Evolutionary conservation across 2,797 vertebrate genomes (phyloP).

Genomic region (Sorex maritimensis): DNA sequence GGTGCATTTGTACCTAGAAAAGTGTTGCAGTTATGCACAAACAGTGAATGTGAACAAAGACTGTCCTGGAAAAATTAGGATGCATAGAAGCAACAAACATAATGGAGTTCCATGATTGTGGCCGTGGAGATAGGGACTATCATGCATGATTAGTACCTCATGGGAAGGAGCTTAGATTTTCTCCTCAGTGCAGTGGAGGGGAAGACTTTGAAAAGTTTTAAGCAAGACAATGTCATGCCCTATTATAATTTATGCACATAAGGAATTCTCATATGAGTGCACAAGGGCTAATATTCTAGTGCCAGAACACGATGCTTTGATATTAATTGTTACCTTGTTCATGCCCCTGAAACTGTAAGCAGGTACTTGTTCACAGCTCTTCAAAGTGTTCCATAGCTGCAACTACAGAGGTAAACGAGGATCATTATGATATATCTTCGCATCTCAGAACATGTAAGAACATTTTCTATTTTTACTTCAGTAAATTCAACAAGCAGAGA

Average conservation of each 20-base stretch:
- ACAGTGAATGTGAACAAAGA: neutral
- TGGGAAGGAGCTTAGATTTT: neutral
- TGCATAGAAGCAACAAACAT: neutral
- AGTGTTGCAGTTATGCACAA: neutral
- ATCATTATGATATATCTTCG: slow-evolving; percentile 5
- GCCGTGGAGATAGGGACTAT: neutral
- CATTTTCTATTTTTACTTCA: neutral
- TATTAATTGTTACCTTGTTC: neutral
- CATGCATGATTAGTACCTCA: neutral
- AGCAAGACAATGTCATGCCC: neutral
- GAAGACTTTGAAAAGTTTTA: neutral
- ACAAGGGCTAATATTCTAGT: neutral
- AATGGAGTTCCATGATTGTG: neutral
- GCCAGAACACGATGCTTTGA: neutral
- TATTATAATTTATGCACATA: neutral
- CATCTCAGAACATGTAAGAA: slow-evolving; percentile 48
- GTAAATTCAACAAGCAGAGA: slow-evolving; percentile 12
- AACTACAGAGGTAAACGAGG: neutral
- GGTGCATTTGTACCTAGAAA: neutral
- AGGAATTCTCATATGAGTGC: neutral
- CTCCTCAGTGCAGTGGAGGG: neutral
- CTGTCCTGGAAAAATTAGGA: neutral
- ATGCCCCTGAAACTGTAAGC: neutral
- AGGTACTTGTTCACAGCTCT: neutral
- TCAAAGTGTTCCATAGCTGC: slow-evolving; percentile 24